Base-by-base conservation (phyloP, 2,797 vertebrate species). In the Alosa sapidissima region DNA sequence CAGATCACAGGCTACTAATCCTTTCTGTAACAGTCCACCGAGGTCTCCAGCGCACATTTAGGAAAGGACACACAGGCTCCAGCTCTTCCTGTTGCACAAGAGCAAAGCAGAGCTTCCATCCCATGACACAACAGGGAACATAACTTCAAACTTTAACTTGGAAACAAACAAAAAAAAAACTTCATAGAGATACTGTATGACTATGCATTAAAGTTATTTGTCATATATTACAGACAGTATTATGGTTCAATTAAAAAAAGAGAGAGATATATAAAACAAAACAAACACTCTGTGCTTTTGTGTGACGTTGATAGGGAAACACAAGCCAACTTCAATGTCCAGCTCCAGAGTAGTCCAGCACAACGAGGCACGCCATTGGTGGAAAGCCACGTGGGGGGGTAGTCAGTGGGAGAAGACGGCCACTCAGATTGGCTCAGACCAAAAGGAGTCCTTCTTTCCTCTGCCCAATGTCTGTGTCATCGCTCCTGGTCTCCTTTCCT, bases 271-370 rank as follows among this genome's bases (percentile, higher is more conserved):
- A 24, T 41, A 41, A 41, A 41, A 41, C 41, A 41, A 87, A 85
- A 88, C 87, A 84, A 89, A 41, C 65, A 88, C 90, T 89, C 89
- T 91, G 90, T 91, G 89, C 89, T 90, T 92, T 91, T 90, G 86
- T 33, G 54, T 85, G 89, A 85, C 52, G 21, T 81, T 81, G 45
- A 54, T 82, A 54, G 82, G 41, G 58, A 84, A 81, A 83, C 52
- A 28, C 60, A 65, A 81, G 49, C 82, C 84, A 33, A 45, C 47
- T 85, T 51, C 41, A 55, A 75, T 85, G 83, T 85, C 84, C 83
- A 68, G 85, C 87, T 90, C 85, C 88, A 47, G 82, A 85, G 85
- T 72, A 81, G 89, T 90, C 91, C 87, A 78, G 87, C 84, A 87
- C 91, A 93, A 89, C 89, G 91, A 81, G 36, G 89, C 87, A 78